A percentile compares a stretch with the other conserved stretches of the same genome.
phyloP scores from a whole-genome alignment of 53 echinoderm and acorn worm species.

The Mesocentrotus franciscanus region DNA sequence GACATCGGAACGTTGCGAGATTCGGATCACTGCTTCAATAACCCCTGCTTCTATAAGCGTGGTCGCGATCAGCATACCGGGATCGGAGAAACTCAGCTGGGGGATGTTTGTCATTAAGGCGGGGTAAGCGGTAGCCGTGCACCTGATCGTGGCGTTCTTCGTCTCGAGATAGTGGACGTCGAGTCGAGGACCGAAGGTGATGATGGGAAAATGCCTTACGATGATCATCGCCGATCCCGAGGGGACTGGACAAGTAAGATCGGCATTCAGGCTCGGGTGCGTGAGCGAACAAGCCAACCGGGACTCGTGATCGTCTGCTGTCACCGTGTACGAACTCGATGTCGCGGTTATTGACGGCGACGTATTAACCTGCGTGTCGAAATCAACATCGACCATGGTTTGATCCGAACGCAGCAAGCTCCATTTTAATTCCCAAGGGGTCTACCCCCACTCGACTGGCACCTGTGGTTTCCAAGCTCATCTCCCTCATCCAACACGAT shows the following conservation, averaged over 20 bases:
- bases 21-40: conserved; percentile 31
- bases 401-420: conserved; percentile 21
- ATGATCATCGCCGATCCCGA: neutral
- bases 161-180: conserved; percentile 48
- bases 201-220: conserved; percentile 33
- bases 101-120: neutral
- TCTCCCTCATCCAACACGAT: conserved; percentile 39
- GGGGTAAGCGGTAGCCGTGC: conserved; percentile 46
- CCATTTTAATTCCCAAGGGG: conserved; percentile 55
- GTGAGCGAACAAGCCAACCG: conserved; percentile 47
- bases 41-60: neutral
- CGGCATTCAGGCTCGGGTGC: neutral
- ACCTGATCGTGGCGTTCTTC: conserved; percentile 30
- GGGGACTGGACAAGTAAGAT: neutral
- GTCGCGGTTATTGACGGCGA: conserved; percentile 29
- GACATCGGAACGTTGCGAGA: conserved; percentile 50
- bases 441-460: neutral
- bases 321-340: conserved; percentile 20
- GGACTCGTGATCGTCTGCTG: conserved; percentile 43
- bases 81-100: conserved; percentile 30
- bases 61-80: neutral
- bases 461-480: neutral
- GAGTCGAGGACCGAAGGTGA: conserved; percentile 26
- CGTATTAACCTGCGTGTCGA: conserved; percentile 34
- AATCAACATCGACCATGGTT: conserved; percentile 18